phyloP scores from a whole-genome alignment of 2,888 invertebrate species.

The Drosophila maculinotata region DNA sequence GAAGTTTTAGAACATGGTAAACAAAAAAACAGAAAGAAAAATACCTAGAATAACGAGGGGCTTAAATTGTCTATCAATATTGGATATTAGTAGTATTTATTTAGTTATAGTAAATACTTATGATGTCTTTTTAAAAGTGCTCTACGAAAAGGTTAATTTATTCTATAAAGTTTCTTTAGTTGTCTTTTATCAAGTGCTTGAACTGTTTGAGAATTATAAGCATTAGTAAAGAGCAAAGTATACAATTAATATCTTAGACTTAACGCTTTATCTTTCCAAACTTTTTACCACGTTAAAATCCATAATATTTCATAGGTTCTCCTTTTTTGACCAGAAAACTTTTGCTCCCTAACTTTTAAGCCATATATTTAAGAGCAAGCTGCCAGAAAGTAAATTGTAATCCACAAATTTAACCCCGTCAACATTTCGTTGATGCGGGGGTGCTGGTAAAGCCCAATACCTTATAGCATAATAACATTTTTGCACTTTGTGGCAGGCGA shows the following conservation, averaged over 20 bases:
- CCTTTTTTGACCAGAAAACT: not conserved
- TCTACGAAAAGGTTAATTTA: too few species aligned
- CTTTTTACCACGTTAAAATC: not conserved
- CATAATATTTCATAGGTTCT: conserved; percentile 5
- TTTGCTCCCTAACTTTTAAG: not conserved
- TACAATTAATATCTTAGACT: too few species aligned
- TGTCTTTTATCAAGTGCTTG: too few species aligned
- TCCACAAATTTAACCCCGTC: conserved; percentile 24
- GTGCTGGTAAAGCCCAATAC: not conserved
- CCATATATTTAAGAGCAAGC: conserved; percentile 1
- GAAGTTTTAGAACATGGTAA: conserved; percentile 25
- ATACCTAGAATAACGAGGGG: not conserved
- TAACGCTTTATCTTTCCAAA: too few species aligned
- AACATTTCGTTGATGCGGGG: conserved; percentile 1
- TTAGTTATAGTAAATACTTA: not conserved
- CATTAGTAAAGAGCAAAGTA: too few species aligned
- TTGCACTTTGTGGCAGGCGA: conserved; percentile 34
- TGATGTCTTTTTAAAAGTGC: too few species aligned
- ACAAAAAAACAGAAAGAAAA: conserved; percentile 21
- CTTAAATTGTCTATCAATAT: not conserved
- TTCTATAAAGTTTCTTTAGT: too few species aligned
- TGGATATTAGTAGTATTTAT: not conserved
- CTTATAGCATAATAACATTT: conserved; percentile 40
- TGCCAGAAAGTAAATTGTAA: conserved; percentile 17
- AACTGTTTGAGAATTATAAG: too few species aligned